These are phyloP conservation scores for Bothrops jararaca DNA, from an alignment of 2,113 vertebrate genomes.

Conservation along the genomic window DNA sequence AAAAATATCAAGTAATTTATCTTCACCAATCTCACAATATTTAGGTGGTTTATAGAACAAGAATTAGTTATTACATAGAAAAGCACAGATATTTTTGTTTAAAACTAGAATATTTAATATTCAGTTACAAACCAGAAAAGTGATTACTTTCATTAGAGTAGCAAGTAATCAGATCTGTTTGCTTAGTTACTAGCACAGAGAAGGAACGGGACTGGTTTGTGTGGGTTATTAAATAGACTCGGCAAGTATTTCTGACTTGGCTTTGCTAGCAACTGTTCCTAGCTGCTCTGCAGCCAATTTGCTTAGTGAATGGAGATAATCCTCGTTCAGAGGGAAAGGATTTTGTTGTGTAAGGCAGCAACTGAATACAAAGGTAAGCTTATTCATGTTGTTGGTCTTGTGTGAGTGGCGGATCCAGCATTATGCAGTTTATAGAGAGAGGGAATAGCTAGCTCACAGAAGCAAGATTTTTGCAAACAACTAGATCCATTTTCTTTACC, in stretches of 20 bases:
- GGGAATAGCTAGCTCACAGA: conserved; percentile 10
- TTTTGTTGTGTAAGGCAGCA: conserved; percentile 29
- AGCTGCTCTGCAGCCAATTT: conserved; percentile 13
- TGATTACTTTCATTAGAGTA: background rate
- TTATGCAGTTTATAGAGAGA: background rate
- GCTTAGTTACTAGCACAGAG: background rate
- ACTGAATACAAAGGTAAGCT: conserved; percentile 27
- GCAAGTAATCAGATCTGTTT: conserved; percentile 17
- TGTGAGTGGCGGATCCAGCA: background rate
- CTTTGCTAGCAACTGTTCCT: background rate
- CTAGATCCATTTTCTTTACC: background rate
- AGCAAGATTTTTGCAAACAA: conserved; percentile 10
- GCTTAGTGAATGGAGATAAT: background rate
- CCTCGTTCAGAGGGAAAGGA: background rate
- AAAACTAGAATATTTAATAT: conserved; percentile 51
- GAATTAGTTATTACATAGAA: conserved; percentile 58
- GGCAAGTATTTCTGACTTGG: background rate
- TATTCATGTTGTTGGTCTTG: conserved; percentile 6
- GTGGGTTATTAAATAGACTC: background rate
- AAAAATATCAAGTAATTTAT: conserved; percentile 62
- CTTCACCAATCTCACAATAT: conserved; percentile 67
- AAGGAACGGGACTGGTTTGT: background rate
- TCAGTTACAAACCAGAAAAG: conserved; percentile 54
- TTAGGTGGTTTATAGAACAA: conserved; percentile 53
- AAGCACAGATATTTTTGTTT: conserved; percentile 41